Base-by-base conservation (phyloP, 2,797 vertebrate species). In the Hippopotamyrus pictus region DNA sequence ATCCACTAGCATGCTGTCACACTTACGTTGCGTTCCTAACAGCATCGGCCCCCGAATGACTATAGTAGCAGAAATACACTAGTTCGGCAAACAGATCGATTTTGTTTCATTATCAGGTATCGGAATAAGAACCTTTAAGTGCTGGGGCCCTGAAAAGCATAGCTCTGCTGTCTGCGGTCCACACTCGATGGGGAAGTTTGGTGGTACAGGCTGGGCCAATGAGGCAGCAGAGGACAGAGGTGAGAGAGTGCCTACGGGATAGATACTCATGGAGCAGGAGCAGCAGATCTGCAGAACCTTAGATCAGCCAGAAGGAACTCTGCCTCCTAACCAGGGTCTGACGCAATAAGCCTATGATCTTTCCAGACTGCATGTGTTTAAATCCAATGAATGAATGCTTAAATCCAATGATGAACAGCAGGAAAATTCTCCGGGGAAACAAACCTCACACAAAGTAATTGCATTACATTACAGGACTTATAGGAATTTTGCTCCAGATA, bases 51-150 rank as follows among this genome's bases (percentile, higher is more conserved):
- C 46, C 82, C 22, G 22, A 50, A 84, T 50, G 44, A 50, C 44
- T 51, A 51, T 8, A 51, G 22, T 51, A n/a, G 76, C 76, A 46
- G 76, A 82, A 82, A 82, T 82, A 44, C 41, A 82, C 41, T 44
- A 82, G 41, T 82, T 82, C 73, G 22, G 76, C 37, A 82, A 46
- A 46, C 41, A 82, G 76, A 46, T 46, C 37, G 76, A 82, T 82
- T 82, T 22, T 46, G 41, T 5, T 44, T 82, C 76, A 82, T 82
- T 46, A 82, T 82, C 76, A 46, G 76, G 29, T 82, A 82, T 46
- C 41, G 4, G 76, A 82, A 82, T 82, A 82, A 82, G 76, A 82
- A 46, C 17, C 76, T 82, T 82, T 82, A 46, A 82, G 76, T 82
- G 76, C 76, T 82, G 7, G 37, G 41, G 37, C 41, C 17, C 19